Evolutionary conservation across 2,113 vertebrate species (phyloP).

Genomic region (Mormyrus iriodes): DNA sequence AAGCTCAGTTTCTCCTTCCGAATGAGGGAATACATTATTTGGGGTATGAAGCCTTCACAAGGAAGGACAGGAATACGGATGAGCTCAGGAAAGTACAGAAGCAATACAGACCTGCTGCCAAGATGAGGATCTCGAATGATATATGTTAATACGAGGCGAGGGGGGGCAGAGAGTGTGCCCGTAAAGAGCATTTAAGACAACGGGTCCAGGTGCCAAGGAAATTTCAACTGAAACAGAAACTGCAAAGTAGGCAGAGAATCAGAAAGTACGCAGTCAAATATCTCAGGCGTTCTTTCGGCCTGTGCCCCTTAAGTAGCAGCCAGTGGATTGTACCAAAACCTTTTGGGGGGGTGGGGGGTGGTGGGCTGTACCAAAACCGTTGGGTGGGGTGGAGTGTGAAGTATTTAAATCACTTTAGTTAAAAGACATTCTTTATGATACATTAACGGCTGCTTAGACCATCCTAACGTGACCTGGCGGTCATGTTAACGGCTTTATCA

Average conservation of each 20-base stretch:
- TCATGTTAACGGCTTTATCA: slow-evolving; percentile 22
- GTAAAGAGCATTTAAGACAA: not conserved
- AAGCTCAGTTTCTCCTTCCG: not conserved
- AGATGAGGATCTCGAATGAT: not conserved
- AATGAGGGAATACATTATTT: not conserved
- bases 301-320: not conserved
- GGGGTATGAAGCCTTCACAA: not conserved
- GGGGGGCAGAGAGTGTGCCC: not conserved
- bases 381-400: not conserved
- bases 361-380: not conserved
- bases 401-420: slow-evolving; percentile 13
- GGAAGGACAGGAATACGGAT: not conserved
- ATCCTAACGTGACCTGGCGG: not conserved
- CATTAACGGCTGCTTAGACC: not conserved
- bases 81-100: not conserved
- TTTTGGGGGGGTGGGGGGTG: not conserved
- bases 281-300: not conserved
- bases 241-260: not conserved
- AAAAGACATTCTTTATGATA: slow-evolving; percentile 4
- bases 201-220: not conserved
- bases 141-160: not conserved
- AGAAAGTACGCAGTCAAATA: not conserved
- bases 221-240: not conserved
- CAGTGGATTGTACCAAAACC: not conserved
- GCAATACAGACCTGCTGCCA: not conserved